A percentile compares a stretch with the other conserved stretches of the same genome.
phyloP scores from a whole-genome alignment of 2,797 vertebrate species.

The Lepus oiostolus region DNA sequence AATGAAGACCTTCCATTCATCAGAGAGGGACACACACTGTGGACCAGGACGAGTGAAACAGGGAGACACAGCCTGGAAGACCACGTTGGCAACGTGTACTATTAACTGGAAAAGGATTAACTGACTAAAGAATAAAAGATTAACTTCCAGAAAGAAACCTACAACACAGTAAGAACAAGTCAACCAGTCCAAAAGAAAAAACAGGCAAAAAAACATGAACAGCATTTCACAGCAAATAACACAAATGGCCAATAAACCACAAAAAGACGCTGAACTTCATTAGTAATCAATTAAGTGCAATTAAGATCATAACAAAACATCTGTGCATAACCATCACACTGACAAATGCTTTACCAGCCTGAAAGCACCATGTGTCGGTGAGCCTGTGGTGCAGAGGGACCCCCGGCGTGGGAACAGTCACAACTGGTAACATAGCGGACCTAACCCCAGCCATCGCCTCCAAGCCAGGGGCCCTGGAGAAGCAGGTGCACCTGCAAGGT shows the following conservation, averaged over 20 bases:
- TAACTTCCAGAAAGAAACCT: not conserved
- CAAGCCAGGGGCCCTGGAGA: not conserved
- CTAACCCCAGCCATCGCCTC: not conserved
- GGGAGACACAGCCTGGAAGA: not conserved
- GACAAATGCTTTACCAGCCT: conserved; percentile 24
- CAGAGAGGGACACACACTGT: no score
- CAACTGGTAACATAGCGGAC: not conserved
- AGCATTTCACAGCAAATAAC: conserved; percentile 24
- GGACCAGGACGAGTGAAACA: not conserved
- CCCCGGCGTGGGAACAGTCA: not conserved
- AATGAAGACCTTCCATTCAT: not conserved
- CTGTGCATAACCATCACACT: not conserved
- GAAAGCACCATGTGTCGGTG: not conserved
- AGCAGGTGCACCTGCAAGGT: accelerated
- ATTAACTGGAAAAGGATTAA: not conserved
- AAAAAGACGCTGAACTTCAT: not conserved
- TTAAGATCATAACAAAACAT: conserved; percentile 22
- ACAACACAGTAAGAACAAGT: not conserved
- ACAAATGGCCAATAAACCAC: not conserved
- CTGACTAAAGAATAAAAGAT: not conserved
- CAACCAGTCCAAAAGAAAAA: conserved; percentile 22
- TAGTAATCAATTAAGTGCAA: not conserved
- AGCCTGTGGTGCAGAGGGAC: not conserved
- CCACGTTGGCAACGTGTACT: not conserved
- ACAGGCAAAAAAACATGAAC: not conserved